A percentile compares a stretch with the other conserved stretches of the same genome.
These are phyloP conservation scores for Cebus imitator DNA, from an alignment of 2,113 vertebrate genomes.

Conservation along the genomic window DNA sequence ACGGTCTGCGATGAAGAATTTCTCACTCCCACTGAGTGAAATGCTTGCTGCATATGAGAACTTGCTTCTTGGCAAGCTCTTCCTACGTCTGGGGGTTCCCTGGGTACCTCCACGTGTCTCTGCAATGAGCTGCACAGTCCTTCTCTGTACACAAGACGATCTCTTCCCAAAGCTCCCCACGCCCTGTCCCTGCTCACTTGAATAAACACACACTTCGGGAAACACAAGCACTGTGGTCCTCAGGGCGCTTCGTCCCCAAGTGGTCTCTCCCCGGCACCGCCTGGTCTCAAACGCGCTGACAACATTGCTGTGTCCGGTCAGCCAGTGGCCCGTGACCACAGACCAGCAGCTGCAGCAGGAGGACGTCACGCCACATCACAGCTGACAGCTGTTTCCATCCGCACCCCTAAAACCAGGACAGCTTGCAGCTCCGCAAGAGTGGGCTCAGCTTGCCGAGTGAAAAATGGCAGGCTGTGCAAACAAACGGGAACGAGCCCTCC, in stretches of 20 bases:
- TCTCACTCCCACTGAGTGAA: fast-evolving
- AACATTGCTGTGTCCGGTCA: too few species aligned
- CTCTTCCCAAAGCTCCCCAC: fast-evolving
- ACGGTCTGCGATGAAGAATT: fast-evolving
- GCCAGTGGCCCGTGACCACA: background rate
- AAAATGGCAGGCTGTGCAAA: background rate
- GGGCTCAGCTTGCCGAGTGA: too few species aligned
- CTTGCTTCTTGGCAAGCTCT: fast-evolving
- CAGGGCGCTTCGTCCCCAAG: fast-evolving
- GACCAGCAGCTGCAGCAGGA: fast-evolving
- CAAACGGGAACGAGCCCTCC: background rate
- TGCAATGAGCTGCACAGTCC: fast-evolving
- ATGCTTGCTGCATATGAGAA: fast-evolving
- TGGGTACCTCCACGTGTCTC: fast-evolving
- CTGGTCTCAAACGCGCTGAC: background rate
- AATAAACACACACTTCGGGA: fast-evolving
- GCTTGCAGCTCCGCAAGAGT: background rate
- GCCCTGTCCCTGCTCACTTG: fast-evolving
- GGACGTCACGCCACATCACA: fast-evolving
- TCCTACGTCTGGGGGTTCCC: fast-evolving
- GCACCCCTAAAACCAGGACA: fast-evolving
- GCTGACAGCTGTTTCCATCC: background rate
- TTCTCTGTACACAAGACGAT: background rate
- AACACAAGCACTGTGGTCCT: fast-evolving
- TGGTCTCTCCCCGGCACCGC: background rate